These are phyloP conservation scores for Asbolus verrucosus DNA, from an alignment of 1,140 invertebrate genomes.

Conservation along the genomic window DNA sequence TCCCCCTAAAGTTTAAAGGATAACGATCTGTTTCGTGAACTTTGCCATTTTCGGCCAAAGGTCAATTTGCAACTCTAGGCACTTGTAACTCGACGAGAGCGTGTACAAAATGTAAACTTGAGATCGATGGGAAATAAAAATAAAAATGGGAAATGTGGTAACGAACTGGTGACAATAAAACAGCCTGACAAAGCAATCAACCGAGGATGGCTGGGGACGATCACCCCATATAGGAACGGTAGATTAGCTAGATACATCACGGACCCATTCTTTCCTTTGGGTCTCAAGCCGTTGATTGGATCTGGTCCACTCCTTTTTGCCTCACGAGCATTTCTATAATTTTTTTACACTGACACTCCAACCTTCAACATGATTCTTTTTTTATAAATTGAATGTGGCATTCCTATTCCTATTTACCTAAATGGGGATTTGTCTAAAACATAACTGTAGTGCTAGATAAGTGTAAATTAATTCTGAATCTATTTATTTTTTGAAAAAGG, in stretches of 20 bases:
- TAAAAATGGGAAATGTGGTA: slow-evolving; percentile 40
- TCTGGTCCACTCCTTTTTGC: not conserved
- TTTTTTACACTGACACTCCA: too few relatives aligned
- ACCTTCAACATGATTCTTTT: too few relatives aligned
- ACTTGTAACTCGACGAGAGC: too few relatives aligned
- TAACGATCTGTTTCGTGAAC: slow-evolving; percentile 29
- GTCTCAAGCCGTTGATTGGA: slow-evolving; percentile 27
- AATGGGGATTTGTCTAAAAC: too few relatives aligned
- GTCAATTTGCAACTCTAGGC: too few relatives aligned
- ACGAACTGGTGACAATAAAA: slow-evolving; percentile 54
- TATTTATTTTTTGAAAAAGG: too few relatives aligned
- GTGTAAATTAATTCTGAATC: too few relatives aligned
- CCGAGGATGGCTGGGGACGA: slow-evolving; percentile 43
- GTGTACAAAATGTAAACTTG: slow-evolving; percentile 3
- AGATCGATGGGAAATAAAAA: slow-evolving; percentile 12
- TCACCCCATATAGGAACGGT: slow-evolving; percentile 35
- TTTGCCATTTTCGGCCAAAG: slow-evolving; percentile 43
- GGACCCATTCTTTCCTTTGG: not conserved
- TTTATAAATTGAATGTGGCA: too few relatives aligned
- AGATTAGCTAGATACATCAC: slow-evolving; percentile 58
- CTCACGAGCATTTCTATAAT: not conserved
- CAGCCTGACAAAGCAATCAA: slow-evolving; percentile 56
- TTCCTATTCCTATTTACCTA: too few relatives aligned
- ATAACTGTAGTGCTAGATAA: too few relatives aligned
- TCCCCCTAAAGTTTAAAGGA: slow-evolving; percentile 23